Evolutionary conservation across 2,113 vertebrate species (phyloP), one percentile per base, ranked within the genome.

Genomic region (Pterocles gutturalis): DNA sequence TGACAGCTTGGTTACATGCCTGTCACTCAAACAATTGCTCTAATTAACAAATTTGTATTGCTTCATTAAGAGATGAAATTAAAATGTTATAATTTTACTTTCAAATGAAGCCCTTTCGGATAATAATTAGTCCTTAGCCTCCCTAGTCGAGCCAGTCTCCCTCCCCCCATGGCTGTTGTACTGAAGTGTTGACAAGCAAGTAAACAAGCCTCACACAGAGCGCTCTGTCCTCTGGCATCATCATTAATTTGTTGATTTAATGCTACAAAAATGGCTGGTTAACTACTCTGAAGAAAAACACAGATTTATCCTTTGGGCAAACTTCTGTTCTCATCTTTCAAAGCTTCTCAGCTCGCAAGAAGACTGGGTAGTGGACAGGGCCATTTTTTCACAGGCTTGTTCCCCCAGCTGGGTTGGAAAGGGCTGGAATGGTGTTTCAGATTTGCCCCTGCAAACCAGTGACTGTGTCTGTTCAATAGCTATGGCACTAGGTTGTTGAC

Each of bases 51-150:
- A 98, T 97, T 97, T 97, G 97, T 98, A 98, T 94, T 98, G 98
- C 98, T 97, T 99, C 98, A 98, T 98, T 98, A 99, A 97, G 98
- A 98, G 97, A 97, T 66, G 64, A 98, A 98, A 98, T 98, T 98
- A 98, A 99, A 99, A 98, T 98, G 97, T 98, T 98, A 97, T 90
- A 87, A 98, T 98, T 98, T 99, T 98, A 98, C 98, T 99, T 99
- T 99, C 98, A 98, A 98, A 98, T 99, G 93, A 99, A 98, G 97
- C 91, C 96, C 97, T 98, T 98, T 98, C 9, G 51, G 97, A 97
- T 97, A 98, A 98, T 98, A 98, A 99, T 98, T 98, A 98, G 97
- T 95, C 97, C 97, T 89, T 94, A 96, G 98, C 96, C 96, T 97
- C 97, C 86, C 53, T 92, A 91, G 93, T 90, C 1, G 18, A 97